Base-by-base conservation (phyloP, 2,113 vertebrate genomes). In the Ciconia boyciana region DNA sequence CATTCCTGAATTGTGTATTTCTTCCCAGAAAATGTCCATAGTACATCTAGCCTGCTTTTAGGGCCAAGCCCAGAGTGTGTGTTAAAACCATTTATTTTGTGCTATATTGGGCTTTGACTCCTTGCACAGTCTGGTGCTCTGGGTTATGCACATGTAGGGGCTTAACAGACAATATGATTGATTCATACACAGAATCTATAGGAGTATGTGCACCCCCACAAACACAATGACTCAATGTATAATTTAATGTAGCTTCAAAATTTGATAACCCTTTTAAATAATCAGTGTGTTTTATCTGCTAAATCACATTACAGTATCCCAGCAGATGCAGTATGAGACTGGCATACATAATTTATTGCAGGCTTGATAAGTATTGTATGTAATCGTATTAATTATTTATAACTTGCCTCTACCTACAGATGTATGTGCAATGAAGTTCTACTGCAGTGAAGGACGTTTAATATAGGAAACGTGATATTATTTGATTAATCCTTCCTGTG, bases 341-440 rank as follows among this genome's bases (percentile, higher is more conserved):
- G 77, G 84, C 83, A 75, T 93, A 71, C 58, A 60, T 94, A 93
- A 96, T 96, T 96, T 95, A 78, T 96, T 93, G 58, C 28, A 79
- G 60, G 19, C 64, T 94, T 96, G 79, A 57, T 88, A 79, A 16
- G 29, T 92, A 94, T 95, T 88, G 22, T 91, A 68, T 94, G 39
- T 92, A 95, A 93, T 97, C 9, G 16, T 90, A 89, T 91, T 94
- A 94, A 97, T 97, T 96, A 95, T 96, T 96, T 97, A 89, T 87
- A 87, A 54, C 66, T 90, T 91, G 28, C 71, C 48, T 85, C 43
- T 90, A 83, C 78, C 83, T 94, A 95, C 49, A 89, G 89, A 82
- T 78, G 31, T 83, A 88, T 93, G 26, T 76, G 29, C 62, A 92
- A 26, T 46, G 89, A 84, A 94, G 90, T 96, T 95, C 55, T 34